These are phyloP conservation scores for Acronicta aceris DNA, from an alignment of 2,888 invertebrate genomes.

Conservation along the genomic window DNA sequence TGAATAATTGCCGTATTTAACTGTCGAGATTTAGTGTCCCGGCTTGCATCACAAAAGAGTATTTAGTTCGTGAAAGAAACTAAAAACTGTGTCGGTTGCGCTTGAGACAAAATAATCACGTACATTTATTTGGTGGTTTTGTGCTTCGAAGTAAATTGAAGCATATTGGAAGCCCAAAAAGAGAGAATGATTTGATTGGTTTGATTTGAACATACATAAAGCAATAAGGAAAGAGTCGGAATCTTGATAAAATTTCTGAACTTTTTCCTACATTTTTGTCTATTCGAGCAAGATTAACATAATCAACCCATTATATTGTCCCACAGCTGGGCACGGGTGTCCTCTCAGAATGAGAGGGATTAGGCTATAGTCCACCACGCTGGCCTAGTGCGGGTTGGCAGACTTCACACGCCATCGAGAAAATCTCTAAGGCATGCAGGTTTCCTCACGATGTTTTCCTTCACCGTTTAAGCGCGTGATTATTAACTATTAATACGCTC, in stretches of 20 bases:
- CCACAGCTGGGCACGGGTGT: too few relatives aligned
- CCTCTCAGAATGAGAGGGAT: slow-evolving; percentile 12
- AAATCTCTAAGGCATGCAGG: too few relatives aligned
- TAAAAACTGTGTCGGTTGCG: slow-evolving; percentile 68
- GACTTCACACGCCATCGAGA: too few relatives aligned
- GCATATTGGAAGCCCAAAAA: slow-evolving; percentile 23
- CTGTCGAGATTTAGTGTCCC: slow-evolving; percentile 74
- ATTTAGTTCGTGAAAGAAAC: slow-evolving; percentile 77
- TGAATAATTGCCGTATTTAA: slow-evolving; percentile 86
- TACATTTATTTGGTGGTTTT: slow-evolving; percentile 42
- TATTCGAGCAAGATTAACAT: slow-evolving; percentile 12
- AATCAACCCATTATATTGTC: too few relatives aligned
- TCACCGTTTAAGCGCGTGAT: too few relatives aligned
- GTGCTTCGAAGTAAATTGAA: slow-evolving; percentile 7
- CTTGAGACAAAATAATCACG: slow-evolving; percentile 38
- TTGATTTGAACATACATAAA: slow-evolving; percentile 29
- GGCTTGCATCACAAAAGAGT: slow-evolving; percentile 73
- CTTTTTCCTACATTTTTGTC: slow-evolving; percentile 26
- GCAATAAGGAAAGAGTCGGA: slow-evolving; percentile 34
- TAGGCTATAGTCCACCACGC: too few relatives aligned
- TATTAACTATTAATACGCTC: too few relatives aligned
- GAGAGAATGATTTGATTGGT: slow-evolving; percentile 19
- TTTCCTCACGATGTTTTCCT: too few relatives aligned
- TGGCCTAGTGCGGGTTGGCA: too few relatives aligned
- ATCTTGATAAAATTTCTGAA: slow-evolving; percentile 37